A percentile compares a stretch with the other conserved stretches of the same genome.
These are phyloP conservation scores for Protodeltote pygarga DNA, from an alignment of 2,888 invertebrate species.

Conservation along the genomic window DNA sequence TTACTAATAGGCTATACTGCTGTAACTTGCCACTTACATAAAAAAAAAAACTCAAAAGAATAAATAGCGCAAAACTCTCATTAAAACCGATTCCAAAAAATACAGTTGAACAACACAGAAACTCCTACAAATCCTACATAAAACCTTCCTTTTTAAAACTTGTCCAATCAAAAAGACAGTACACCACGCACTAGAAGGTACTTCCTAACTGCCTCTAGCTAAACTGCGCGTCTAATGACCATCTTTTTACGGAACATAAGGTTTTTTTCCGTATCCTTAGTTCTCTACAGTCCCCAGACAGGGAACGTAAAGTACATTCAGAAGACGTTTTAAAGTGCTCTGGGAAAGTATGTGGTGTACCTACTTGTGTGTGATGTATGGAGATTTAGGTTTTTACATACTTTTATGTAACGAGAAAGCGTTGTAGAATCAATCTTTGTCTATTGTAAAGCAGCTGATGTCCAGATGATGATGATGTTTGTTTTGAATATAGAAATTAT, in stretches of 20 bases:
- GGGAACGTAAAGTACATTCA: slow-evolving; percentile 37
- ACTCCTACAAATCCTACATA: background rate
- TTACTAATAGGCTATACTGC: too few relatives aligned
- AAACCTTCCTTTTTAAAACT: background rate
- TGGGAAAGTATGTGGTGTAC: slow-evolving; percentile 23
- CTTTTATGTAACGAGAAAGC: background rate
- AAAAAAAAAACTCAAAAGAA: background rate
- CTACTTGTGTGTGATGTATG: slow-evolving; percentile 4
- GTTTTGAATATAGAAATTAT: too few relatives aligned
- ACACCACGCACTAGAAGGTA: slow-evolving; percentile 29
- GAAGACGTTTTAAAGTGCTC: slow-evolving; percentile 40
- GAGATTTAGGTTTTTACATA: background rate
- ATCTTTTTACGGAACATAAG: slow-evolving; percentile 34
- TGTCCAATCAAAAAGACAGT: slow-evolving; percentile 16
- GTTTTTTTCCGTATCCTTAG: slow-evolving; percentile 30
- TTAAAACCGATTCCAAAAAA: background rate
- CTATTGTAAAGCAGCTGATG: too few relatives aligned
- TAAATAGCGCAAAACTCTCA: background rate
- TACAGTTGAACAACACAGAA: background rate
- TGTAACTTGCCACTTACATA: too few relatives aligned
- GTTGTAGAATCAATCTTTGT: background rate
- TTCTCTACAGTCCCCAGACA: slow-evolving; percentile 23
- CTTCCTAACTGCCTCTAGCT: slow-evolving; percentile 32
- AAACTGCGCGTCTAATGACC: slow-evolving; percentile 46
- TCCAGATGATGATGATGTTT: too few relatives aligned